phyloP scores from a whole-genome alignment of 2,888 invertebrate species.

The Pandemis cinnamomeana region DNA sequence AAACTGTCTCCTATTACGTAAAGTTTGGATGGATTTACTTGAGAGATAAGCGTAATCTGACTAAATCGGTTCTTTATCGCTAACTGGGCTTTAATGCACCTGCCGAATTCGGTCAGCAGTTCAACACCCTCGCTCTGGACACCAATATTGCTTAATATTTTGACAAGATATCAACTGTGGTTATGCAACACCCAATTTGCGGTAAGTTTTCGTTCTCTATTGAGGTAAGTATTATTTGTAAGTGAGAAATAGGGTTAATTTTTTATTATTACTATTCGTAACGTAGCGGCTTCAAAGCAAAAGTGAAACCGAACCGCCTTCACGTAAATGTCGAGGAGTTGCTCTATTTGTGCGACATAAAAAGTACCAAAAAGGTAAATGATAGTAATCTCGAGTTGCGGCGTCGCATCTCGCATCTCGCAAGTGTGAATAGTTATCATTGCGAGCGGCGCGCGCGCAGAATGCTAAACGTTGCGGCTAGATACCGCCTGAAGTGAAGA shows the following conservation, averaged over 20 bases:
- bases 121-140: conserved; percentile 9
- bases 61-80: conserved; percentile 31
- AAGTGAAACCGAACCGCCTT: conserved; percentile 39
- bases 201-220: conserved; percentile 11
- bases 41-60: conserved; percentile 23
- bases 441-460: conserved; percentile 25
- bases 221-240: neutral
- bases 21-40: conserved; percentile 7
- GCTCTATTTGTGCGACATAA: conserved; percentile 40
- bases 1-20: conserved; percentile 26
- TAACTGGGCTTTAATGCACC: conserved; percentile 25
- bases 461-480: conserved; percentile 36
- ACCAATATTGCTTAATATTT: conserved; percentile 28
- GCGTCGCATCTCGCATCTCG: conserved; percentile 30
- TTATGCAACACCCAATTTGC: conserved; percentile 31
- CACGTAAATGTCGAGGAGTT: conserved; percentile 28
- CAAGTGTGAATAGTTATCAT: conserved; percentile 40
- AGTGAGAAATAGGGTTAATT: conserved; percentile 10
- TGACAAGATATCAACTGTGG: conserved; percentile 15
- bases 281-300: conserved; percentile 19
- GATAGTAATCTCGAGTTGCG: conserved; percentile 26
- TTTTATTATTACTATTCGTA: neutral
- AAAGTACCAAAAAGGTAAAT: conserved; percentile 35
- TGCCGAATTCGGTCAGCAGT: conserved; percentile 33
- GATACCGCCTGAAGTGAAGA: conserved; percentile 36